These are phyloP conservation scores for Lochmaea capreae DNA, from an alignment of 2,888 invertebrate genomes.

Conservation along the genomic window DNA sequence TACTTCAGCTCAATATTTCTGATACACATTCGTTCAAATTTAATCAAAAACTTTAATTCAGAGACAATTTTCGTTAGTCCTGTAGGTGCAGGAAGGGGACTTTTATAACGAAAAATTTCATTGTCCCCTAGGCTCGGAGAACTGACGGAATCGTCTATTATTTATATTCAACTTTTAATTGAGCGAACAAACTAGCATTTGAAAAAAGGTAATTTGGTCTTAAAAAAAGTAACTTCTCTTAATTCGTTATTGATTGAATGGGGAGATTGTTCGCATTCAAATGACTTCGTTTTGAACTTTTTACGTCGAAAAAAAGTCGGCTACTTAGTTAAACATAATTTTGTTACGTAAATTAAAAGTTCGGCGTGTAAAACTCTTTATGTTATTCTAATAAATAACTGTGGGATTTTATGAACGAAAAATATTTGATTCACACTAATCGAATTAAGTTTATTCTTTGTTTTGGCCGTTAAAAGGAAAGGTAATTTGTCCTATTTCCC, in stretches of 20 bases:
- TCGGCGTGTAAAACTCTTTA: neutral
- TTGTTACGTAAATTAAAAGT: constrained; percentile 26
- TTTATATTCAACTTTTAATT: constrained; percentile 57
- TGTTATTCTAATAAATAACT: neutral
- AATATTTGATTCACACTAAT: no score
- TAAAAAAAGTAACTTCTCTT: constrained; percentile 45
- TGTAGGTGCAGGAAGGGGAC: neutral
- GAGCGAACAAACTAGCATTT: constrained; percentile 51
- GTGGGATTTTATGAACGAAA: no score
- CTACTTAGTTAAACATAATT: constrained; percentile 28
- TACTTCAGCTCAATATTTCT: no score
- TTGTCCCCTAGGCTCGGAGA: constrained; percentile 34
- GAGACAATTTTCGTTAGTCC: neutral
- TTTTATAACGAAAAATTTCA: constrained; percentile 31
- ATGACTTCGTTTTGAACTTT: constrained; percentile 40
- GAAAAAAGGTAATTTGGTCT: constrained; percentile 49
- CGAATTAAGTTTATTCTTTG: no score
- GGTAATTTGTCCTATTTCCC: no score
- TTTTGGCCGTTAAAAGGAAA: no score
- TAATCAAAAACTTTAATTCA: neutral
- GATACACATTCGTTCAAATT: no score
- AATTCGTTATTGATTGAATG: constrained; percentile 44
- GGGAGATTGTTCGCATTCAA: constrained; percentile 41
- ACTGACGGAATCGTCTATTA: constrained; percentile 43
- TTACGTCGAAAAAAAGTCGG: constrained; percentile 15